Evolutionary conservation across 1,140 invertebrate species (phyloP), one percentile per base, ranked within the genome.

Genomic region (Pachypeltis micranthus): DNA sequence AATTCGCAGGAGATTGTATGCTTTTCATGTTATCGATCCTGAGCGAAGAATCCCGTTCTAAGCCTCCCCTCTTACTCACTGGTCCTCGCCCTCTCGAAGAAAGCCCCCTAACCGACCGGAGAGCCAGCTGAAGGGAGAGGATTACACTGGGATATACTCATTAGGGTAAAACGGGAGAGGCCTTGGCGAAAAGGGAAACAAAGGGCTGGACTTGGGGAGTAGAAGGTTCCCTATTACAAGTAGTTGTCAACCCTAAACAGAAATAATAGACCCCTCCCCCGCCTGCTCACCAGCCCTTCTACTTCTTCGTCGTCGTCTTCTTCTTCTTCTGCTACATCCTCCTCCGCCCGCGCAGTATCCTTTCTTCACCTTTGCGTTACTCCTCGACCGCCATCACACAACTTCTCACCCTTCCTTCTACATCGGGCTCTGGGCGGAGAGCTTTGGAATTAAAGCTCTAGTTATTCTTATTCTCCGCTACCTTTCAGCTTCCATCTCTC

Each of bases 191-290:
- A 29, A n/a, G 57, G 23, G 57, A 59, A 25, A 59, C 57, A 59
- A 59, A 59, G 57, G 28, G 57, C 57, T 59, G 57, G 57, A 59
- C 57, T 59, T 59, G 29, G 57, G 29, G 44, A 23, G 57, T 29
- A 59, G 57, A 59, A 31, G 29, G 26, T 31, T 47, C 29, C 57
- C 57, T 59, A 59, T 59, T 59, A 59, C 57, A n/a, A 59, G 57
- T 59, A 59, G 57, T 59, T 59, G 57, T 59, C 57, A 59, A 31
- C 16, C 57, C 57, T 59, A 59, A 59, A 59, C 57, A 59, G 57
- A 59, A 59, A 59, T 59, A 59, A 59, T 59, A 59, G 57, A 59
- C 26, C 57, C 57, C n/a, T n/a, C n/a, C n/a, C n/a, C n/a, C n/a
- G n/a, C n/a, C 57, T 23, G 12, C 57, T 59, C 25, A n/a, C 57